Percentiles rank a stretch among this genome's conserved stretches.
phyloP scores from a whole-genome alignment of 2,888 invertebrate genomes.

The Scaptodrosophila latifasciaeformis region DNA sequence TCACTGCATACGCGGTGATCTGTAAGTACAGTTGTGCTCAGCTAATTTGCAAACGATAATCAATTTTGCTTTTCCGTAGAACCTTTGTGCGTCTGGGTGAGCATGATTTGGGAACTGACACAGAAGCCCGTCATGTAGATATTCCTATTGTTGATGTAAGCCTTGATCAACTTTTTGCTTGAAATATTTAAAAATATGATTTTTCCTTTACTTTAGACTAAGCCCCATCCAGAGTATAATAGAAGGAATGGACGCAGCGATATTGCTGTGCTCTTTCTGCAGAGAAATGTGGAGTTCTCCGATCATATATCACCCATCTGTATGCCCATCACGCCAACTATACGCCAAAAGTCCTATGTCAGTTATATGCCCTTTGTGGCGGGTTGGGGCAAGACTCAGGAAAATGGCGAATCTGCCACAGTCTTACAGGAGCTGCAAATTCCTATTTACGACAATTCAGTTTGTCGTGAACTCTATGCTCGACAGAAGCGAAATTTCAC shows the following conservation, averaged over 20 bases:
- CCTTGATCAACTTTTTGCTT: too few species aligned
- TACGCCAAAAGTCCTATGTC: constrained; percentile 78
- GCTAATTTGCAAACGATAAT: background rate
- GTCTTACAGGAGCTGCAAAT: constrained; percentile 82
- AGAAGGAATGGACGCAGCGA: constrained; percentile 80
- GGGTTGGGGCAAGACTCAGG: constrained; percentile 77
- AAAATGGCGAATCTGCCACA: constrained; percentile 79
- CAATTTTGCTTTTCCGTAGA: constrained; percentile 27
- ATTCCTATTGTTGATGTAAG: constrained; percentile 77
- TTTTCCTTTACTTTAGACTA: constrained; percentile 38
- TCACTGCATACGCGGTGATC: constrained; percentile 65
- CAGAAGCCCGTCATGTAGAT: constrained; percentile 78
- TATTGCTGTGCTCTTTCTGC: constrained; percentile 84
- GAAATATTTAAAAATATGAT: constrained; percentile 1
- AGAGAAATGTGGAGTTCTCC: constrained; percentile 77
- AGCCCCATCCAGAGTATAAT: constrained; percentile 62
- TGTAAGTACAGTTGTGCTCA: constrained; percentile 57
- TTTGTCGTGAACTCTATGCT: constrained; percentile 76
- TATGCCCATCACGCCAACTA: constrained; percentile 79
- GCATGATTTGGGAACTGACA: constrained; percentile 80
- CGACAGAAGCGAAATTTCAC: constrained; percentile 54
- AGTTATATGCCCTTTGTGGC: constrained; percentile 81
- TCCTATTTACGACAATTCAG: constrained; percentile 80
- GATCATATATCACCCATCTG: constrained; percentile 83
- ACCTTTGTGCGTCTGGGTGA: constrained; percentile 83